phyloP scores from a whole-genome alignment of 1,140 invertebrate species.

The Ceratitis capitata region DNA sequence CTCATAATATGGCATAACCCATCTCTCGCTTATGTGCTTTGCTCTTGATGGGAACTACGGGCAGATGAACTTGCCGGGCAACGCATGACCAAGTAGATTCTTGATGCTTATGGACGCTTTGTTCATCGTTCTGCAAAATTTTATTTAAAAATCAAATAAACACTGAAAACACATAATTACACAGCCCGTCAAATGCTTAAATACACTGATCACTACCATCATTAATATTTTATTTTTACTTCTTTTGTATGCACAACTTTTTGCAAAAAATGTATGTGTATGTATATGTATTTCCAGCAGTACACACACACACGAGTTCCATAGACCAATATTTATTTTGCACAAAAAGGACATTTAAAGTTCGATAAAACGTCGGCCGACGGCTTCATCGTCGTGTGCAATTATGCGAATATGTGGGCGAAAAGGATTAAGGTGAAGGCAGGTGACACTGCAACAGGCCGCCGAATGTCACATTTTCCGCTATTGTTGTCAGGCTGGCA shows the following conservation, averaged over 20 bases:
- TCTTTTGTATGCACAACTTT: neutral
- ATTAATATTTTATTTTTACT: no score
- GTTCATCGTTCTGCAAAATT: no score
- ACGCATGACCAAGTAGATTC: no score
- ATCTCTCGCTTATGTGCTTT: no score
- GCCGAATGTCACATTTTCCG: slow-evolving; percentile 17
- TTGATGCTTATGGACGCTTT: no score
- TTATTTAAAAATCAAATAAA: no score
- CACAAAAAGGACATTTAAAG: neutral
- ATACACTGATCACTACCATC: neutral
- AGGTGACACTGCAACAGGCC: slow-evolving; percentile 1
- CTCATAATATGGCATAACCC: no score
- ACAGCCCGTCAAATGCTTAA: neutral
- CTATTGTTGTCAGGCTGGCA: neutral
- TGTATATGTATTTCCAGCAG: no score
- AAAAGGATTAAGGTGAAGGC: slow-evolving; percentile 13
- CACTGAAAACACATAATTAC: no score
- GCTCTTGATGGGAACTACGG: no score
- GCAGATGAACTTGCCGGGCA: no score
- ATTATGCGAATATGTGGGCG: neutral
- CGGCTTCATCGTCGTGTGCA: neutral
- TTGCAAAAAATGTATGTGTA: neutral
- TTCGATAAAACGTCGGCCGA: neutral
- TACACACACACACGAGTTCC: neutral
- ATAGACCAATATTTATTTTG: neutral